These are phyloP conservation scores for Rallus limicola DNA, from an alignment of 2,113 vertebrate genomes.

Conservation along the genomic window DNA sequence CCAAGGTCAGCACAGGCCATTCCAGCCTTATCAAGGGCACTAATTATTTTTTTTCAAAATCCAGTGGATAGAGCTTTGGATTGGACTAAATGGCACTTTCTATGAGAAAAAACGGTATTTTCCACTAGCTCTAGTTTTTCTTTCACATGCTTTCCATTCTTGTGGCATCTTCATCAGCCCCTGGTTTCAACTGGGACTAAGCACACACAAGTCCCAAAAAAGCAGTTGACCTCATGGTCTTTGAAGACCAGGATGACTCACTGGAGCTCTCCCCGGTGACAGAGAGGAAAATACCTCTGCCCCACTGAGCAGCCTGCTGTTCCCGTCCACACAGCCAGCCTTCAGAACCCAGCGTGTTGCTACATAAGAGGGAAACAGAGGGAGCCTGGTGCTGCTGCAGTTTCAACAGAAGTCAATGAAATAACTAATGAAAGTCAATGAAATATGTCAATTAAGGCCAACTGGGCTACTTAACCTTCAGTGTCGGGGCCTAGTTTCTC, in stretches of 20 bases:
- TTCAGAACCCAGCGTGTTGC: not conserved
- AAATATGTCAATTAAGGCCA: not conserved
- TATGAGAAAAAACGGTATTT: not conserved
- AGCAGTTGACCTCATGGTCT: not conserved
- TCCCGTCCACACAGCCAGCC: not conserved
- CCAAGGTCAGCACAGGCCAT: not conserved
- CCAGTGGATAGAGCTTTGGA: slow-evolving; percentile 15
- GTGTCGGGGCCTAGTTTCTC: not conserved
- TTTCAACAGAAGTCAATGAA: not conserved
- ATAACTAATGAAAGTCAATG: not conserved
- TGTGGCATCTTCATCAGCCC: slow-evolving; percentile 1
- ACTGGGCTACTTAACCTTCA: not conserved
- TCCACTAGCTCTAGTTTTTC: not conserved
- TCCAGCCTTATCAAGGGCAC: not conserved
- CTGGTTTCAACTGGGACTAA: not conserved
- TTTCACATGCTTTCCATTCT: slow-evolving; percentile 25
- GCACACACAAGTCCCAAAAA: not conserved
- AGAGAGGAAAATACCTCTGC: not conserved
- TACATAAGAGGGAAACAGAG: not conserved
- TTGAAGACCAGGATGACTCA: not conserved
- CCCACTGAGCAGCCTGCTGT: not conserved
- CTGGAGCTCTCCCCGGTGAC: not conserved
- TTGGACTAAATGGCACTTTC: slow-evolving; percentile 19
- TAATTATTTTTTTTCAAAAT: too few species aligned
- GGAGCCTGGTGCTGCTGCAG: not conserved